Percentiles rank a stretch among this genome's conserved stretches.
phyloP scores from a whole-genome alignment of 2,113 vertebrate species.

The Ctenodactylus gundi region DNA sequence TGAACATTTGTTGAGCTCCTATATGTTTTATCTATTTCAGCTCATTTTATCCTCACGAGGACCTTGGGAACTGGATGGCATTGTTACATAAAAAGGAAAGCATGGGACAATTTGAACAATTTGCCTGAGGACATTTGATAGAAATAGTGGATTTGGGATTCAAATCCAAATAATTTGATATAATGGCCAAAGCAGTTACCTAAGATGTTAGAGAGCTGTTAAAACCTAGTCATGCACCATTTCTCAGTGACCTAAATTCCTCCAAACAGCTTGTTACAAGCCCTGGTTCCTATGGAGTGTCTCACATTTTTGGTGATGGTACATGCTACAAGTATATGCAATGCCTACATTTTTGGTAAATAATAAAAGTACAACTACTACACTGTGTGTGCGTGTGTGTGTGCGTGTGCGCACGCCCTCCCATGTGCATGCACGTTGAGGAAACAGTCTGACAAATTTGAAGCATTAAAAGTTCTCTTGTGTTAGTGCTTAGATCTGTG shows the following conservation, averaged over 20 bases:
- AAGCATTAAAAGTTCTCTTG: neutral
- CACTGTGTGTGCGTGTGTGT: neutral
- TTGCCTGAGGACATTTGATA: neutral
- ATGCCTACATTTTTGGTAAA: neutral
- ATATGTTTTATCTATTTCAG: conserved; percentile 48
- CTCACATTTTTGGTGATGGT: neutral
- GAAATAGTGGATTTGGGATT: neutral
- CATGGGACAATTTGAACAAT: neutral
- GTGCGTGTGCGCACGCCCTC: neutral
- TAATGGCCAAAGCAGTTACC: neutral
- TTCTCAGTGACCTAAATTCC: neutral
- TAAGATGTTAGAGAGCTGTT: neutral
- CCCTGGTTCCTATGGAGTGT: neutral
- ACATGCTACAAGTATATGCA: neutral
- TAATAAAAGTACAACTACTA: neutral
- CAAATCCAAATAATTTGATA: neutral
- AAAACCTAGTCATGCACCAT: neutral
- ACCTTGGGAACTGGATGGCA: conserved; percentile 1
- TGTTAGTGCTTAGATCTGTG: neutral
- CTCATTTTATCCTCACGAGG: conserved; percentile 28
- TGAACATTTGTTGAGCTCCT: conserved; percentile 27
- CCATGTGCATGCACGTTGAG: neutral
- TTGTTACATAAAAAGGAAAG: conserved; percentile 46
- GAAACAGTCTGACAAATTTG: neutral
- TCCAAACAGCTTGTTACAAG: neutral